Percentiles rank a stretch among this genome's conserved stretches.
These are phyloP conservation scores for Rhincodon typus DNA, from an alignment of 2,797 vertebrate species.

Conservation along the genomic window DNA sequence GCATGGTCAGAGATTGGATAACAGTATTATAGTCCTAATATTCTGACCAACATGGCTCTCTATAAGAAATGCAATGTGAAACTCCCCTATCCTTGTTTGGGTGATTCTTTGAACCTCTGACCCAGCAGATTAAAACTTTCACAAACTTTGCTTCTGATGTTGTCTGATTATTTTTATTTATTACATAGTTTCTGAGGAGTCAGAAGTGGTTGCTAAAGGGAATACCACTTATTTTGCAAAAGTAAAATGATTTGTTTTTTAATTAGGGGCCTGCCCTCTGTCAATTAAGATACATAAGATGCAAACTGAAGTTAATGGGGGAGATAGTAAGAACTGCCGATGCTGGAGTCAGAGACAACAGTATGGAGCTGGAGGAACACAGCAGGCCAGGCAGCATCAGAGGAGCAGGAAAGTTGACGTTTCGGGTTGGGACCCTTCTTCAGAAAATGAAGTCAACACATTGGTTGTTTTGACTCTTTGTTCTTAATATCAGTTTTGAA, in stretches of 20 bases:
- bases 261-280: background rate
- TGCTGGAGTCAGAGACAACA: no score
- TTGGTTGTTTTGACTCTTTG: background rate
- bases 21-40: background rate
- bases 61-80: background rate
- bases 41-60: background rate
- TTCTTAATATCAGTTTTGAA: conserved; percentile 20
- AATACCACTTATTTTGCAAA: background rate
- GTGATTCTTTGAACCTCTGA: background rate
- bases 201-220: background rate
- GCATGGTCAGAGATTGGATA: background rate
- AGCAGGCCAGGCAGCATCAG: no score
- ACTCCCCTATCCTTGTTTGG: no score
- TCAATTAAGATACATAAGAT: conserved; percentile 8
- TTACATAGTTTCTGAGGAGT: background rate
- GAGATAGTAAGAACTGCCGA: no score
- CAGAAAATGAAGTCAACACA: background rate
- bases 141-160: background rate
- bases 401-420: no score
- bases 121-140: background rate
- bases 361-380: no score
- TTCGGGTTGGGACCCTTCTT: no score
- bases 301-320: background rate
- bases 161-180: background rate
- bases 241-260: background rate